Evolutionary conservation across 2,797 vertebrate genomes (phyloP).

Genomic region (Epinephelus awoara): DNA sequence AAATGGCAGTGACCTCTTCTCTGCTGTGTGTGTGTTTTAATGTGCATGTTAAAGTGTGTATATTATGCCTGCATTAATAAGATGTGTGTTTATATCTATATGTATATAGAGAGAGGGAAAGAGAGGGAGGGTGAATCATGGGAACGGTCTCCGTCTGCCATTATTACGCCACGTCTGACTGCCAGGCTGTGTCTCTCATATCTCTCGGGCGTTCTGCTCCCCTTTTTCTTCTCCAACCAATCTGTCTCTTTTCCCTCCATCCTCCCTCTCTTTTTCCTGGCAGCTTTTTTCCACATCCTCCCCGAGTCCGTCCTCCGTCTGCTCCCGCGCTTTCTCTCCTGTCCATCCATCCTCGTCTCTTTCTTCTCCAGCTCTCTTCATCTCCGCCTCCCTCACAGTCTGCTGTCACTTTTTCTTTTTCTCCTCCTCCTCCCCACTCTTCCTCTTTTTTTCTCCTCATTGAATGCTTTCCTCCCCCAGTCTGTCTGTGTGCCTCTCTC

Average conservation of each 20-base stretch:
- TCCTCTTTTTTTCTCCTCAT: conserved; percentile 5
- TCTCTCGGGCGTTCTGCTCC: conserved; percentile 50
- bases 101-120: neutral
- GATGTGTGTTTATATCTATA: neutral
- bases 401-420: conserved; percentile 40
- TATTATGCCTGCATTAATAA: conserved; percentile 41
- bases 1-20: conserved; percentile 63
- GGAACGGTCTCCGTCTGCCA: conserved; percentile 58
- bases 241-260: conserved; percentile 51
- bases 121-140: conserved; percentile 44
- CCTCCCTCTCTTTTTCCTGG: conserved; percentile 55
- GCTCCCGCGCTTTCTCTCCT: conserved; percentile 44
- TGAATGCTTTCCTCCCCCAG: conserved; percentile 34
- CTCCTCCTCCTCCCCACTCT: neutral
- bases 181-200: conserved; percentile 44
- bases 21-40: conserved; percentile 35
- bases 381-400: conserved; percentile 54
- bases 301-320: conserved; percentile 49
- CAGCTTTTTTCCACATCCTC: conserved; percentile 51
- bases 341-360: conserved; percentile 45
- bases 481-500: conserved; percentile 35
- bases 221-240: conserved; percentile 52
- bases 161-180: conserved; percentile 65
- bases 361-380: conserved; percentile 50
- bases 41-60: conserved; percentile 39